Conservation (phyloP, 2,888 invertebrate species). For the Lacanobia oleracea region DNA sequence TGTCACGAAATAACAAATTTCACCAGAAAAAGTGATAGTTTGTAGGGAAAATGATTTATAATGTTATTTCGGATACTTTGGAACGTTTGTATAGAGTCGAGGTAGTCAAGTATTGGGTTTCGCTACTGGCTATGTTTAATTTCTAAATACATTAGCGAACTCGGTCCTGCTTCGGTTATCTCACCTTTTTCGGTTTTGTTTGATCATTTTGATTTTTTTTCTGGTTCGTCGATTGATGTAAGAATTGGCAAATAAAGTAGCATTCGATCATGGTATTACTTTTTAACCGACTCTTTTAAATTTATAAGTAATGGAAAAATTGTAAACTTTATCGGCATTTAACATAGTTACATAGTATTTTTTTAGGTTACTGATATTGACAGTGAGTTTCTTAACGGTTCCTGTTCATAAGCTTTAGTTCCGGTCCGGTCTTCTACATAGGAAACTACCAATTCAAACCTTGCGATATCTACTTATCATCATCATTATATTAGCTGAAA, state of each 20-base stretch:
- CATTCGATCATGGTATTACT: neutral
- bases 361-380: too few relatives aligned
- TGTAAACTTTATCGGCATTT: too few relatives aligned
- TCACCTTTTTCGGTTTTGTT: constrained; percentile 43
- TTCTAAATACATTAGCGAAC: constrained; percentile 74
- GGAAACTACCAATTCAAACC: too few relatives aligned
- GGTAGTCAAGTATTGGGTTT: constrained; percentile 80
- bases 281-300: neutral
- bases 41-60: constrained; percentile 87
- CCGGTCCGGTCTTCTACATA: too few relatives aligned
- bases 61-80: constrained; percentile 86
- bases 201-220: constrained; percentile 6
- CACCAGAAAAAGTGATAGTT: constrained; percentile 80
- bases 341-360: too few relatives aligned
- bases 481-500: too few relatives aligned
- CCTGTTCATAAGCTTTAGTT: too few relatives aligned
- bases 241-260: neutral
- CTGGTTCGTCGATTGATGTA: neutral
- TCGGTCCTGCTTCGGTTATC: constrained; percentile 61
- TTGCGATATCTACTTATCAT: too few relatives aligned
- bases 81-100: constrained; percentile 83
- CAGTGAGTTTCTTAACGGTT: too few relatives aligned
- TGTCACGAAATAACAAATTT: constrained; percentile 89
- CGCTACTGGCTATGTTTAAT: constrained; percentile 76
- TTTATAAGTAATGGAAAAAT: too few relatives aligned